Evolutionary conservation across 2,888 invertebrate species (phyloP).

Genomic region (Notodonta ziczac): DNA sequence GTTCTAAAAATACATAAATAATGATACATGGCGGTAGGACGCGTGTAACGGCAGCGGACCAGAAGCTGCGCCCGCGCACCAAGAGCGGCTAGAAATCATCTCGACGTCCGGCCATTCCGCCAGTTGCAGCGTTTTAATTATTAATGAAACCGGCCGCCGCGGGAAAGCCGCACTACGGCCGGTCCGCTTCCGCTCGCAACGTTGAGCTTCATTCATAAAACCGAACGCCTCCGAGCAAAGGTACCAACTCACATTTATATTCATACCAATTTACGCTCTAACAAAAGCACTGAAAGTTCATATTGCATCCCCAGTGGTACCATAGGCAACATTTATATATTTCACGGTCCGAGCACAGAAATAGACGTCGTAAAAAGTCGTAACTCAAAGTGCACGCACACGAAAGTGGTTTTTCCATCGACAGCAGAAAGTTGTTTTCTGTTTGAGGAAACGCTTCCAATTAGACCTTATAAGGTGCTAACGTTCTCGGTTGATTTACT

Average conservation of each 20-base stretch:
- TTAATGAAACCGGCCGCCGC: conserved; percentile 82
- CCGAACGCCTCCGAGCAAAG: conserved; percentile 42
- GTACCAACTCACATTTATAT: conserved; percentile 43
- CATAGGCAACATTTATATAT: conserved; percentile 46
- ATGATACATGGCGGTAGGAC: conserved; percentile 27
- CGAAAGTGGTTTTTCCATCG: conserved; percentile 79
- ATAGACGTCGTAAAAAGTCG: conserved; percentile 78
- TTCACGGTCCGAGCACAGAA: conserved; percentile 58
- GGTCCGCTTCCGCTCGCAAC: conserved; percentile 81
- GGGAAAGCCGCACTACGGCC: conserved; percentile 83
- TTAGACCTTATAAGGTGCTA: conserved; percentile 64
- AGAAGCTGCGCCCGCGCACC: conserved; percentile 60
- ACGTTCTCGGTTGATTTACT: conserved; percentile 78
- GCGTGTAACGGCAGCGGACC: conserved; percentile 41
- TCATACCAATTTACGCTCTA: conserved; percentile 56
- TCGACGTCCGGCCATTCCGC: conserved; percentile 80
- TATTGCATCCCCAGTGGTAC: conserved; percentile 30
- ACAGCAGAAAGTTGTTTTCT: conserved; percentile 79
- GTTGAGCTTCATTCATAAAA: conserved; percentile 84
- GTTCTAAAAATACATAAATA: conserved; percentile 39
- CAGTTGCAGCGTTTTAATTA: conserved; percentile 81
- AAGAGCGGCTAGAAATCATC: conserved; percentile 79
- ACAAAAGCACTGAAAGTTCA: conserved; percentile 38
- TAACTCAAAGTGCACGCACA: conserved; percentile 66
- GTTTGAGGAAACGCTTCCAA: conserved; percentile 66